These are phyloP conservation scores for Rhaphigaster nebulosa DNA, from an alignment of 2,888 invertebrate genomes.

Conservation along the genomic window DNA sequence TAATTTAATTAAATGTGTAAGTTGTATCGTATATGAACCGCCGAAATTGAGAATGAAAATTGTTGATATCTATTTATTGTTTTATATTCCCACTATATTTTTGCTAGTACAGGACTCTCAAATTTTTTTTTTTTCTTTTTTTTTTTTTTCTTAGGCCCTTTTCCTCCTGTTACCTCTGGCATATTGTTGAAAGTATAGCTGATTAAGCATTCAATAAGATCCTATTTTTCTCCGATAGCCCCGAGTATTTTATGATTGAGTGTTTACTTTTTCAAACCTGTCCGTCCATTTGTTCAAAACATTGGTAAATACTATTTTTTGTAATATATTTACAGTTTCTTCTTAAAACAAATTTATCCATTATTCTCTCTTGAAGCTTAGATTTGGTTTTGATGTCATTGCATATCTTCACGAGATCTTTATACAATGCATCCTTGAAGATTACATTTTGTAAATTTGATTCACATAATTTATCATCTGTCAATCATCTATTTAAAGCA, in stretches of 20 bases:
- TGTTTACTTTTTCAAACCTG: background rate
- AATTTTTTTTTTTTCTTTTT: too few species aligned
- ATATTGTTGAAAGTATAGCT: background rate
- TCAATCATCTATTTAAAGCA: background rate
- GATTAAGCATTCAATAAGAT: background rate
- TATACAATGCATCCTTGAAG: background rate
- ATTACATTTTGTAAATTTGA: background rate
- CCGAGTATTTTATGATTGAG: background rate
- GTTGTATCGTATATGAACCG: background rate
- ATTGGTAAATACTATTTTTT: background rate
- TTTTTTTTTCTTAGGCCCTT: background rate
- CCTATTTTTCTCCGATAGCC: background rate
- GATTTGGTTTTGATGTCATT: background rate
- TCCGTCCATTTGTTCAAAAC: slow-evolving; percentile 17
- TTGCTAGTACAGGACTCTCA: background rate
- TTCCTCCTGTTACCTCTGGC: background rate
- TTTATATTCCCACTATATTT: background rate
- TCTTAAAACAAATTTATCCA: background rate
- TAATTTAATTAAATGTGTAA: background rate
- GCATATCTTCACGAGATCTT: background rate
- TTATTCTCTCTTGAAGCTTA: background rate
- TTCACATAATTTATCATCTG: background rate
- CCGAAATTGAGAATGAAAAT: background rate
- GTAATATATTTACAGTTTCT: background rate
- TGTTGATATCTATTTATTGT: background rate